These are phyloP conservation scores for Nemotelus pantherinus DNA, from an alignment of 2,888 invertebrate species.

Conservation along the genomic window DNA sequence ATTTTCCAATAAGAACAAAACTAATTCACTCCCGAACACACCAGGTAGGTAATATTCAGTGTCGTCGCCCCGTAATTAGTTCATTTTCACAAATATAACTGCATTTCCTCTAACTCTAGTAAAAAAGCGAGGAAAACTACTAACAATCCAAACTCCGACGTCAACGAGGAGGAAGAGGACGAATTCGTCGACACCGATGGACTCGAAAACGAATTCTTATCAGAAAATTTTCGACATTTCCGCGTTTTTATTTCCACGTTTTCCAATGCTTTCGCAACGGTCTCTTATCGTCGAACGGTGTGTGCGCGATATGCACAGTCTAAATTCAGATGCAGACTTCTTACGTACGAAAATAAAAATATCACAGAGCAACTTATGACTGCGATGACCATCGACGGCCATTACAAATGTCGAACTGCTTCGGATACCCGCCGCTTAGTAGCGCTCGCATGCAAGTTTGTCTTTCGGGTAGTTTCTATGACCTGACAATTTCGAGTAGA, in stretches of 20 bases:
- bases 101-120: too few species aligned
- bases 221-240: conserved; percentile 6
- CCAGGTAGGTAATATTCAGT: too few species aligned
- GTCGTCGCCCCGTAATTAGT: too few species aligned
- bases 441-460: conserved; percentile 20
- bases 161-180: conserved; percentile 9
- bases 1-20: too few species aligned
- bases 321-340: conserved; percentile 31
- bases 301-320: conserved; percentile 25
- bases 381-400: conserved; percentile 50
- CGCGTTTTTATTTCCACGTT: not conserved
- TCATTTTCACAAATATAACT: too few species aligned
- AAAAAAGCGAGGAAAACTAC: too few species aligned
- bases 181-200: conserved; percentile 1
- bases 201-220: conserved; percentile 9
- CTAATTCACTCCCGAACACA: too few species aligned
- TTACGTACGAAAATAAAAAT: conserved; percentile 51
- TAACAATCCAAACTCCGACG: too few species aligned
- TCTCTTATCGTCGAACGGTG: not conserved
- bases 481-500: not conserved
- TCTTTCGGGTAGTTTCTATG: not conserved
- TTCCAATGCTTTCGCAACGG: not conserved
- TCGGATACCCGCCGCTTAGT: conserved; percentile 26
- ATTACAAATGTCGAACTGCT: conserved; percentile 51
- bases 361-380: conserved; percentile 50